Evolutionary conservation across 2,888 invertebrate species (phyloP), one percentile per base, ranked within the genome.

Genomic region (Limulus polyphemus): DNA sequence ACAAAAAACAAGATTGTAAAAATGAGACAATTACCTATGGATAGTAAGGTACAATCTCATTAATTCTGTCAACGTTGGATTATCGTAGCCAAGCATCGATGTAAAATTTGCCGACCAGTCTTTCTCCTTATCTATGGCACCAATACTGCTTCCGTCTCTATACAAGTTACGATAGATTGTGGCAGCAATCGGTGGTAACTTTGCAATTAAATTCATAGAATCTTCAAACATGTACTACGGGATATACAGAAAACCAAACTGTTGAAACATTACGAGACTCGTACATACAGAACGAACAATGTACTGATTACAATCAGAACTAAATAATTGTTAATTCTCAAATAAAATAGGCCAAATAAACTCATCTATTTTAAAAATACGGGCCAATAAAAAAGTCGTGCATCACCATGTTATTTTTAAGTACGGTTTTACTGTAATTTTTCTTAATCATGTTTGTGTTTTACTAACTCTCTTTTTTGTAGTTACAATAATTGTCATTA

Each of bases 81-180:
- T 83, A 61, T 80, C 79, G 77, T 87, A 94, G 63, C 94, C 94
- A 68, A 97, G 81, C 92, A 94, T 93, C 69, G 83, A 83, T 69
- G 87, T 83, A 79, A 93, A 95, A 80, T 95, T 95, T 76, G 86
- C 84, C 58, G 88, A 87, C 91, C 94, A 95, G 78, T 97, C 95
- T 76, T 88, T 88, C 75, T 84, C 83, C 63, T 85, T 82, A 75
- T 94, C 91, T 71, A 94, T 90, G 59, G 90, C 87, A 55, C 90
- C 89, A 70, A 93, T 87, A 55, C 88, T 86, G 69, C 88, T 87
- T 64, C 90, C 89, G 72, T 90, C 89, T 69, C 86, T 80, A 77
- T 85, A 90, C 48, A 88, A 80, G 77, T 95, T 95, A 67, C 92
- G 83, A 80, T 95, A 95, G 73, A 95, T 94, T 14, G 90, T 89